Percentiles rank a stretch among this genome's conserved stretches.
Conservation (phyloP, 2,113 vertebrate genomes). For the Cottus gobio region DNA sequence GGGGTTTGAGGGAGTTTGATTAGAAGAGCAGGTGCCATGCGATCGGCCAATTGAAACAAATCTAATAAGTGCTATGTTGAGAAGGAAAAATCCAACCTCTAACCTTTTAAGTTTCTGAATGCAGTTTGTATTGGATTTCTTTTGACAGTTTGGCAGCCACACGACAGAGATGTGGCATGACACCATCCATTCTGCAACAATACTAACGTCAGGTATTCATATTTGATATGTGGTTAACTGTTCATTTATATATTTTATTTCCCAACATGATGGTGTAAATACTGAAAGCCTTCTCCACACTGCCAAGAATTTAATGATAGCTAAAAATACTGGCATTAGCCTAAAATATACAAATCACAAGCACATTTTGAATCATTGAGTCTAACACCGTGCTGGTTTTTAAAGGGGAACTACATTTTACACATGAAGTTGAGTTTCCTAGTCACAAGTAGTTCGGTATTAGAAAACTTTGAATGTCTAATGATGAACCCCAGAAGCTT, state of each 20-base stretch:
- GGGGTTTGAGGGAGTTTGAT: background rate
- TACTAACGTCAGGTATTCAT: background rate
- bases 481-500: background rate
- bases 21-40: constrained; percentile 10
- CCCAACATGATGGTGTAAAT: background rate
- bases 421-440: background rate
- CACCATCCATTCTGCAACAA: no score
- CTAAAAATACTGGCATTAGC: background rate
- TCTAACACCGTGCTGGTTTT: background rate
- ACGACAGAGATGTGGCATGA: background rate
- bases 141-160: background rate
- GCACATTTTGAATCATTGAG: background rate
- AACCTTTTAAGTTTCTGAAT: background rate
- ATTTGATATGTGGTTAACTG: background rate
- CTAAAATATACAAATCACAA: background rate
- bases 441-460: background rate
- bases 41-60: background rate
- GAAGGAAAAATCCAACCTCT: background rate
- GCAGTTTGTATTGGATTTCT: background rate
- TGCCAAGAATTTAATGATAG: background rate
- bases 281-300: background rate
- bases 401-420: background rate
- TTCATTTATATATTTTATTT: background rate
- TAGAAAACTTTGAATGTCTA: background rate
- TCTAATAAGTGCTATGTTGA: background rate